Evolutionary conservation across 2,797 vertebrate genomes (phyloP).

Genomic region (Ptychobarbus kaznakovi): DNA sequence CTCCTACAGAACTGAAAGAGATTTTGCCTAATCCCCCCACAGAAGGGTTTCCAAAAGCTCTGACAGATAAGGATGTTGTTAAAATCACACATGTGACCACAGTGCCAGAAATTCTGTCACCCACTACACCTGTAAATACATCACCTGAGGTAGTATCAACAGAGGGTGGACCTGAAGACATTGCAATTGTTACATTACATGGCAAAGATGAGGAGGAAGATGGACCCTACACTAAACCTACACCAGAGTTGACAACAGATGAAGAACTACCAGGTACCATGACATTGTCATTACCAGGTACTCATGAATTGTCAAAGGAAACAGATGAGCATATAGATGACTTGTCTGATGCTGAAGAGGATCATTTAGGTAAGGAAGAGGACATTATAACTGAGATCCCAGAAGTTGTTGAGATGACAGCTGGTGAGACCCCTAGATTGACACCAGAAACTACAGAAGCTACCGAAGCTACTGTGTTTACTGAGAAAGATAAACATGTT

Average conservation of each 20-base stretch:
- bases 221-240: background rate
- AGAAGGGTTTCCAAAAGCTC: slow-evolving; percentile 33
- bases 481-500: slow-evolving; percentile 6
- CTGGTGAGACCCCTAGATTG: background rate
- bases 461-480: background rate
- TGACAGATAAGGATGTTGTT: slow-evolving; percentile 12
- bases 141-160: background rate
- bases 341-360: background rate
- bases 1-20: slow-evolving; percentile 1
- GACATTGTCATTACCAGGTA: slow-evolving; percentile 1
- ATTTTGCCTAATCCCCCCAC: slow-evolving; percentile 27
- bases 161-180: background rate
- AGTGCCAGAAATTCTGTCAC: slow-evolving; percentile 1
- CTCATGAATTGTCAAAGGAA: slow-evolving; percentile 1
- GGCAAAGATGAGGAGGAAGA: slow-evolving; percentile 17
- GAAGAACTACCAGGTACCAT: background rate
- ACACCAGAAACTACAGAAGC: background rate
- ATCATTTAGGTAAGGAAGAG: background rate
- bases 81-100: background rate
- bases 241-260: slow-evolving; percentile 4
- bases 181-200: background rate
- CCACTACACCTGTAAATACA: slow-evolving; percentile 5
- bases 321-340: background rate
- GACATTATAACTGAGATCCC: slow-evolving; percentile 1
- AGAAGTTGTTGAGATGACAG: background rate